Percentiles rank a stretch among this genome's conserved stretches.
These are phyloP conservation scores for Cydia splendana DNA, from an alignment of 1,140 invertebrate species.

Conservation along the genomic window DNA sequence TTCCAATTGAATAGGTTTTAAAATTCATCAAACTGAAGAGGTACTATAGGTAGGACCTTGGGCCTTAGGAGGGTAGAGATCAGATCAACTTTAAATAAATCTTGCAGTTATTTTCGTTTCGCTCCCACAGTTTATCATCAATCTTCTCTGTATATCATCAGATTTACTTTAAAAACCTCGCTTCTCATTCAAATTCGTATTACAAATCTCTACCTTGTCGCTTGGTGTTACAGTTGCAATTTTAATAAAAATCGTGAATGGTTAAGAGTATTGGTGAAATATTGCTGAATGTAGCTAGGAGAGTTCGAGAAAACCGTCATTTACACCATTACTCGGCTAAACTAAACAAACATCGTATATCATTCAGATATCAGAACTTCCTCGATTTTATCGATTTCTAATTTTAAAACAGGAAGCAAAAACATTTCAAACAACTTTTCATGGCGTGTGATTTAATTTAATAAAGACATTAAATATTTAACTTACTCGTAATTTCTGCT, in stretches of 20 bases:
- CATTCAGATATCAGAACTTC: slow-evolving; percentile 6
- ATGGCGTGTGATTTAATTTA: neutral
- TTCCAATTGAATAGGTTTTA: too few relatives aligned
- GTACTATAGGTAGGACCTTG: too few relatives aligned
- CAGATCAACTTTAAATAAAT: neutral
- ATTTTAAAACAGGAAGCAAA: neutral
- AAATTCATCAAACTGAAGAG: too few relatives aligned
- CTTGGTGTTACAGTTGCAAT: neutral
- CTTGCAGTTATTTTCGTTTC: neutral
- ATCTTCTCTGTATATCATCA: neutral
- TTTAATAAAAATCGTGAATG: neutral
- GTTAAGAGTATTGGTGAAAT: neutral
- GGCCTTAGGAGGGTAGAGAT: too few relatives aligned
- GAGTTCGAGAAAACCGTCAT: neutral
- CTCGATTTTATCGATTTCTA: slow-evolving; percentile 6
- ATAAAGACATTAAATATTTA: neutral
- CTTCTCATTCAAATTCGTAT: neutral
- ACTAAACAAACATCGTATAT: slow-evolving; percentile 30
- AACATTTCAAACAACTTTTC: neutral
- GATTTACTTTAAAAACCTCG: neutral
- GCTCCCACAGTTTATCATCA: neutral
- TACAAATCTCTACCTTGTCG: neutral
- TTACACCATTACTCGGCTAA: slow-evolving; percentile 18
- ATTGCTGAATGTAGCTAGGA: neutral
- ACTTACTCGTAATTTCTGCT: too few relatives aligned